Conservation (phyloP, 2,113 vertebrate genomes). For the Pontoporia blainvillei region DNA sequence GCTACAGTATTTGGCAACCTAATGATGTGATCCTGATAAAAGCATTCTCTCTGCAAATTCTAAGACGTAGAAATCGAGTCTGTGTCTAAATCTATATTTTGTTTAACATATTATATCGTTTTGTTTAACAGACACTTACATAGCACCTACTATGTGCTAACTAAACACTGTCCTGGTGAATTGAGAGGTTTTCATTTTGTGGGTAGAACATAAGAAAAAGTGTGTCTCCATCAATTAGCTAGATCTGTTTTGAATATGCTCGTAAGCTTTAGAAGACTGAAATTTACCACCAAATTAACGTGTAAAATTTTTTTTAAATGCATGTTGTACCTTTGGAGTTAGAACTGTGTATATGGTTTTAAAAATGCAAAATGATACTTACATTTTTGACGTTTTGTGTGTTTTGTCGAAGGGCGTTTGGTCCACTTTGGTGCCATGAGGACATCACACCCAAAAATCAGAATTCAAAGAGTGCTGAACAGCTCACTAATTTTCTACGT, state of each 20-base stretch:
- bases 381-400: conserved; percentile 12
- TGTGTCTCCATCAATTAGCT: background rate
- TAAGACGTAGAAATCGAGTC: background rate
- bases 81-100: background rate
- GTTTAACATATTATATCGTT: background rate
- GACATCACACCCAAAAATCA: conserved; percentile 99
- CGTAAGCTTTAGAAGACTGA: background rate
- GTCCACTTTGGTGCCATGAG: conserved; percentile 98
- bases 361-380: background rate
- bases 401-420: conserved; percentile 90
- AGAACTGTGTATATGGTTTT: background rate
- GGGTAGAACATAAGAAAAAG: background rate
- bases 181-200: background rate
- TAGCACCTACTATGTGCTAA: background rate
- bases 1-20: background rate
- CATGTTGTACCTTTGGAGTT: background rate
- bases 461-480: conserved; percentile 96
- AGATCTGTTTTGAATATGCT: background rate
- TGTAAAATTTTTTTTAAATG: background rate
- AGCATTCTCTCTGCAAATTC: background rate
- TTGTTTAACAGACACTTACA: background rate
- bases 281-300: background rate
- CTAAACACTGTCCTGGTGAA: background rate
- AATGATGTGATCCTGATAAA: background rate
- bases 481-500: conserved; percentile 95